Base-by-base conservation (phyloP, 1,140 invertebrate genomes). In the Drosophila malerkotliana region DNA sequence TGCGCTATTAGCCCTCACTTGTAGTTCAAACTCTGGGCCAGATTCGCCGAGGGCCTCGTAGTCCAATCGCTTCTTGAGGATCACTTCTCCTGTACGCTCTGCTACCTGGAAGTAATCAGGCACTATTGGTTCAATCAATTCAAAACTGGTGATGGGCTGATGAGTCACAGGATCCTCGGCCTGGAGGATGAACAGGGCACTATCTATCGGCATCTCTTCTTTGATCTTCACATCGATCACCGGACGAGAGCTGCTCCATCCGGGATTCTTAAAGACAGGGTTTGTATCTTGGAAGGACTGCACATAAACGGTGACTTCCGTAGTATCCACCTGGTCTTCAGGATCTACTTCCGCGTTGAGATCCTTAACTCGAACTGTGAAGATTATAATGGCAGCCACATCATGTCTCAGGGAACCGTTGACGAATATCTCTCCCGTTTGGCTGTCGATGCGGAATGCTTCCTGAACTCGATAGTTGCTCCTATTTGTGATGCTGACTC, bases 251-350 rank as follows among this genome's bases (percentile, higher is more conserved):
- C 92, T 93, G 1, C 93, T 94, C 95, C 95, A 96, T 8, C 94
- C 94, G 3, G 93, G 62, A 64, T 96, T 95, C 0, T 93, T 94
- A 64, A 97, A 97, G 4, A 95, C 94, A 0, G 96, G 96, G 92
- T 96, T 96, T 62, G 95, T 95, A 64, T 96, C 96, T 72, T 94
- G 95, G 79, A 95, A 96, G 1, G 96, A 95, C 92, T 97, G 95
- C 7, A 97, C 94, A 79, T 96, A 97, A 6, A 97, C 93, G 0
- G 96, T 96, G 8, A 96, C 94, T 79, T 97, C 96, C 1, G 94
- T 93, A 18, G 92, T 92, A 10, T 94, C 94, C 24, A 94, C 92
- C 90, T 96, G 96, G n/a, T 93, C 92, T 4, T 96, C 94, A 49
- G 93, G 94, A 74, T 95, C 93, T 12, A 94, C 93, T 26, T 94